Conservation (phyloP, 2,113 vertebrate species). For the Festucalex cinctus region DNA sequence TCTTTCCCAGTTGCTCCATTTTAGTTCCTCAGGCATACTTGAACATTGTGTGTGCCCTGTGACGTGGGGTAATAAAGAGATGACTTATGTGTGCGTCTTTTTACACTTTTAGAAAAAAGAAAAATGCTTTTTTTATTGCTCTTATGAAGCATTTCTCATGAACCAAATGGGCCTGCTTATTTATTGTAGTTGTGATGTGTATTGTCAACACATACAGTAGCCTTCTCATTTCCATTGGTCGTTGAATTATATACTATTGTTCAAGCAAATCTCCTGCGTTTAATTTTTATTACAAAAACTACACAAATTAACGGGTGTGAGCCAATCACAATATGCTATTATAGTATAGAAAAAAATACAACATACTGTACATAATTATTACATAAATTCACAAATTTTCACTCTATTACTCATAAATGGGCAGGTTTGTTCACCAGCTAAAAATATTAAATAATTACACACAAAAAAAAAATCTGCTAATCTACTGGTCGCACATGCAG, state of each 20-base stretch:
- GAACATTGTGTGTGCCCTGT: slow-evolving; percentile 69
- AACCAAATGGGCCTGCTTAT: slow-evolving; percentile 64
- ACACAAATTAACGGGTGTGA: neutral
- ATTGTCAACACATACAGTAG: slow-evolving; percentile 35
- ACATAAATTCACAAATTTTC: too few species aligned
- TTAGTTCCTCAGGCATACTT: slow-evolving; percentile 70
- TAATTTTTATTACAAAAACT: slow-evolving; percentile 7
- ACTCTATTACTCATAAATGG: too few species aligned
- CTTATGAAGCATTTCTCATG: slow-evolving; percentile 66
- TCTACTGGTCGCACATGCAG: too few species aligned
- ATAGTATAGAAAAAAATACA: too few species aligned
- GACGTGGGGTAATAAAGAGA: slow-evolving; percentile 66
- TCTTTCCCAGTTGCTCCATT: slow-evolving; percentile 54
- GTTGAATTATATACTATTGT: slow-evolving; percentile 61
- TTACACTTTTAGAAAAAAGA: slow-evolving; percentile 43
- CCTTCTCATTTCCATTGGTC: slow-evolving; percentile 54
- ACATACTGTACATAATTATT: too few species aligned
- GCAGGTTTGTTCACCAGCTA: too few species aligned
- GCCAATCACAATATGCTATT: too few species aligned
- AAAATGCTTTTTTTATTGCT: slow-evolving; percentile 62
- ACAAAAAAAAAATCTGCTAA: too few species aligned
- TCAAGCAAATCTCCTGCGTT: slow-evolving; percentile 44
- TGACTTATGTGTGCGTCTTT: slow-evolving; percentile 68
- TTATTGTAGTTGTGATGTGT: slow-evolving; percentile 62
- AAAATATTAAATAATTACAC: too few species aligned